Conservation (phyloP, 2,113 vertebrate species). For the Brachirus orientalis region DNA sequence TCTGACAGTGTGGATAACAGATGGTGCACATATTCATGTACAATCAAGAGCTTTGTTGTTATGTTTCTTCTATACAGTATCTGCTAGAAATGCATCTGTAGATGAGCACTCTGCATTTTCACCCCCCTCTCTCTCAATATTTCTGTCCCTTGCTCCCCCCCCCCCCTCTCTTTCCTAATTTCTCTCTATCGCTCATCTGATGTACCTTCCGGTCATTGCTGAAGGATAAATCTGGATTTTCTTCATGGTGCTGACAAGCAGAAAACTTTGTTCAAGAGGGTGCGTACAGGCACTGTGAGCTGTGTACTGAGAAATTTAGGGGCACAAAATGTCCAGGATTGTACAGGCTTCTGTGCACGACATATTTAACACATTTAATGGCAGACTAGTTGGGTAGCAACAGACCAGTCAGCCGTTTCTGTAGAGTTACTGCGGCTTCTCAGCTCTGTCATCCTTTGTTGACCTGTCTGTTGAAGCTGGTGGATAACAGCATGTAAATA, state of each 20-base stretch:
- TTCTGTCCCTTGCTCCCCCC: not conserved
- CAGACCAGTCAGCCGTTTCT: slow-evolving; percentile 27
- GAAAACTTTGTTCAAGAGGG: slow-evolving; percentile 61
- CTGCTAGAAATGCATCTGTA: slow-evolving; percentile 28
- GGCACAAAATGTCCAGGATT: slow-evolving; percentile 31
- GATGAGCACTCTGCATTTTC: slow-evolving; percentile 31
- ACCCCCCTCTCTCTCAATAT: slow-evolving; percentile 19
- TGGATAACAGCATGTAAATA: slow-evolving; percentile 67
- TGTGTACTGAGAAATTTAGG: slow-evolving; percentile 15
- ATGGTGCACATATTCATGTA: slow-evolving; percentile 34
- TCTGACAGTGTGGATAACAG: slow-evolving; percentile 48
- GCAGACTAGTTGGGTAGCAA: slow-evolving; percentile 8
- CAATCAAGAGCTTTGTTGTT: slow-evolving; percentile 51
- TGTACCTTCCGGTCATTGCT: slow-evolving; percentile 59
- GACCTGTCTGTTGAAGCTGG: slow-evolving; percentile 44
- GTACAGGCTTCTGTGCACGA: slow-evolving; percentile 14
- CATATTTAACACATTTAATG: slow-evolving; percentile 18
- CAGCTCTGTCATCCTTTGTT: slow-evolving; percentile 60
- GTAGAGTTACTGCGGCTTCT: slow-evolving; percentile 42
- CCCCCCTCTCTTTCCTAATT: slow-evolving; percentile 1
- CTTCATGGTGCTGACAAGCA: slow-evolving; percentile 68
- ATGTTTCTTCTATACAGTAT: slow-evolving; percentile 24
- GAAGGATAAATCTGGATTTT: slow-evolving; percentile 66
- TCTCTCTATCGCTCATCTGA: slow-evolving; percentile 47
- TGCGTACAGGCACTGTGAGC: slow-evolving; percentile 28